Conservation (phyloP, 2,888 invertebrate species). For the Drosophila robusta region DNA sequence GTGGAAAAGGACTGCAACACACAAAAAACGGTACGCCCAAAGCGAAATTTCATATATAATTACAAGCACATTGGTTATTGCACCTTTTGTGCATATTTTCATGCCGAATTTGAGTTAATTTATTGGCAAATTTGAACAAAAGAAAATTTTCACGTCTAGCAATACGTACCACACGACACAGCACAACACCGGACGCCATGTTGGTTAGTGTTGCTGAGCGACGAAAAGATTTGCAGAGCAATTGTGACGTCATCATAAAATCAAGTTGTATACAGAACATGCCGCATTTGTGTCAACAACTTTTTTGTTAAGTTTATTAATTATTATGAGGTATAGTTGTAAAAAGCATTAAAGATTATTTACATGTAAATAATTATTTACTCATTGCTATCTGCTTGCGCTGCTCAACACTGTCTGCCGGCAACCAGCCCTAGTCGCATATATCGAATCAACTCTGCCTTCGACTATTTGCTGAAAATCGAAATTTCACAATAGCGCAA, state of each 20-base stretch:
- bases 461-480: constrained; percentile 52
- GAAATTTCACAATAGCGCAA: constrained; percentile 72
- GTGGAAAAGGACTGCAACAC: constrained; percentile 44
- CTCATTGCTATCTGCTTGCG: not conserved
- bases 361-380: not conserved
- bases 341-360: not conserved
- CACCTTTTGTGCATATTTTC: constrained; percentile 52
- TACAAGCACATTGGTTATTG: constrained; percentile 24
- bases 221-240: constrained; percentile 17
- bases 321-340: not conserved
- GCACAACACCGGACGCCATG: constrained; percentile 98
- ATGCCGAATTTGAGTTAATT: constrained; percentile 65
- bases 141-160: constrained; percentile 73
- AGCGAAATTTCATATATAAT: constrained; percentile 32
- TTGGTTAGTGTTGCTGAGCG: constrained; percentile 84
- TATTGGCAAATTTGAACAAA: constrained; percentile 51
- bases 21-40: constrained; percentile 25
- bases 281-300: not conserved
- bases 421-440: constrained; percentile 41
- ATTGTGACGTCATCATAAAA: constrained; percentile 34
- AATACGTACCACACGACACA: constrained; percentile 93
- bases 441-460: constrained; percentile 24
- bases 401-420: not conserved
- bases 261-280: not conserved
- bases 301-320: no score